phyloP scores from a whole-genome alignment of 2,797 vertebrate genomes.

The Margarornis squamiger region DNA sequence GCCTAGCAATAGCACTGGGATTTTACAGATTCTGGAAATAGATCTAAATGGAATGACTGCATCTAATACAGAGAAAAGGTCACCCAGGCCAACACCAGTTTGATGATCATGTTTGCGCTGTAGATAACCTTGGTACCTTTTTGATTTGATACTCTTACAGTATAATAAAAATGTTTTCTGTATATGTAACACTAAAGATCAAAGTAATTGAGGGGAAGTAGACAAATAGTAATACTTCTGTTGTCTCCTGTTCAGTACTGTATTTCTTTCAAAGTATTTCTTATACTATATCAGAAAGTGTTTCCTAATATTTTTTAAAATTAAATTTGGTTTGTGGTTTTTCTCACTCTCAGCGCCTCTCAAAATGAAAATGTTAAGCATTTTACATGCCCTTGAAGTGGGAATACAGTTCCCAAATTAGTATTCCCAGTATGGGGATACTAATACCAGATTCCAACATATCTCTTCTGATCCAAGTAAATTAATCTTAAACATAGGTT shows the following conservation, averaged over 20 bases:
- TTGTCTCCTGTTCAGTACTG: not conserved
- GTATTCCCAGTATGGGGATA: not conserved
- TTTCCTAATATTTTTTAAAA: not conserved
- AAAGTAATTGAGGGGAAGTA: not conserved
- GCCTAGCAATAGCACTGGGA: slow-evolving; percentile 89
- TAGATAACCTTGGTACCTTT: not conserved
- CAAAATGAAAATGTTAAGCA: not conserved
- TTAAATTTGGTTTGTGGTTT: not conserved
- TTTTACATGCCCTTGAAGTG: not conserved
- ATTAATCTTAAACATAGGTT: not conserved
- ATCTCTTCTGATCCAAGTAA: not conserved
- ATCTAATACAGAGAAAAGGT: not conserved
- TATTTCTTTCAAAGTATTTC: not conserved
- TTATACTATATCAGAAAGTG: not conserved
- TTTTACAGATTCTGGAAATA: slow-evolving; percentile 93
- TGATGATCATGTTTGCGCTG: rapidly evolving
- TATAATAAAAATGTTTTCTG: not conserved
- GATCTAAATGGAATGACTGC: not conserved
- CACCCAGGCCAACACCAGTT: not conserved
- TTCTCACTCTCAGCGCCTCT: not conserved
- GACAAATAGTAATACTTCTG: not conserved
- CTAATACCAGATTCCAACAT: not conserved
- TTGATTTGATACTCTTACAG: not conserved
- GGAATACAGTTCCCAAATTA: not conserved
- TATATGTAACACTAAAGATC: not conserved